Percentiles rank a stretch among this genome's conserved stretches.
phyloP scores from a whole-genome alignment of 2,797 vertebrate genomes.

The Sebastes flavidus region DNA sequence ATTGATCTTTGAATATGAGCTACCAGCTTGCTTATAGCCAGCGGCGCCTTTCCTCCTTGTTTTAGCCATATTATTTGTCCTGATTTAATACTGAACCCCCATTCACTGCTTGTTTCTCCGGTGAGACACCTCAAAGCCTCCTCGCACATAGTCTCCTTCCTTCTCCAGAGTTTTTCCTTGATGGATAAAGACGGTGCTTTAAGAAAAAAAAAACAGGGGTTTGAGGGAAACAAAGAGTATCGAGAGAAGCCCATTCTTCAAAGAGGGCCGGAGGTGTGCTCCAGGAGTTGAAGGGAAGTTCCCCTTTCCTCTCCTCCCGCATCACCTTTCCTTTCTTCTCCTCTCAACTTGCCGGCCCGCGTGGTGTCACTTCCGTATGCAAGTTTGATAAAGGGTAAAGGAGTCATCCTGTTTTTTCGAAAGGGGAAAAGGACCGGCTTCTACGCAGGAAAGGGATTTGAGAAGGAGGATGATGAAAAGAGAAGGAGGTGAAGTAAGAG shows the following conservation, averaged over 20 bases:
- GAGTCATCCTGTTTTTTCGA: slow-evolving; percentile 35
- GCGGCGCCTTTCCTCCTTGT: neutral
- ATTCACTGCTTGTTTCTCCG: neutral
- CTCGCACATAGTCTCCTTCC: slow-evolving; percentile 8
- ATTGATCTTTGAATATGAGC: slow-evolving; percentile 18
- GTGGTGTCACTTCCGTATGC: slow-evolving; percentile 49
- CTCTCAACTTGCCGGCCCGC: slow-evolving; percentile 10
- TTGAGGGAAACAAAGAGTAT: slow-evolving; percentile 36
- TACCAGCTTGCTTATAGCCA: slow-evolving; percentile 2
- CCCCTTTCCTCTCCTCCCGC: slow-evolving; percentile 36
- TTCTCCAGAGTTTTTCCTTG: slow-evolving; percentile 30
- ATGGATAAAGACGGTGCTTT: slow-evolving; percentile 29
- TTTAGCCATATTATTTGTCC: slow-evolving; percentile 11
- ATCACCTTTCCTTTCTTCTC: slow-evolving; percentile 56
- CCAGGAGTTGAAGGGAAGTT: slow-evolving; percentile 54
- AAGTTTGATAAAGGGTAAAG: slow-evolving; percentile 67
- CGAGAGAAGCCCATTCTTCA: slow-evolving; percentile 49
- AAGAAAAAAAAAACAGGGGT: neutral
- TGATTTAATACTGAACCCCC: slow-evolving; percentile 12
- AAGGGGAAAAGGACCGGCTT: neutral
- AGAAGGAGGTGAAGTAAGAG: slow-evolving; percentile 32
- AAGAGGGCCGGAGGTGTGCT: slow-evolving; percentile 61
- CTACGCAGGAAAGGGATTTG: slow-evolving; percentile 34
- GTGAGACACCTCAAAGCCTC: slow-evolving; percentile 25
- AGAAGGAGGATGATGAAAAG: slow-evolving; percentile 39